Evolutionary conservation across 2,797 vertebrate genomes (phyloP), one percentile per base, ranked within the genome.

Genomic region (Danio jaintianensis): DNA sequence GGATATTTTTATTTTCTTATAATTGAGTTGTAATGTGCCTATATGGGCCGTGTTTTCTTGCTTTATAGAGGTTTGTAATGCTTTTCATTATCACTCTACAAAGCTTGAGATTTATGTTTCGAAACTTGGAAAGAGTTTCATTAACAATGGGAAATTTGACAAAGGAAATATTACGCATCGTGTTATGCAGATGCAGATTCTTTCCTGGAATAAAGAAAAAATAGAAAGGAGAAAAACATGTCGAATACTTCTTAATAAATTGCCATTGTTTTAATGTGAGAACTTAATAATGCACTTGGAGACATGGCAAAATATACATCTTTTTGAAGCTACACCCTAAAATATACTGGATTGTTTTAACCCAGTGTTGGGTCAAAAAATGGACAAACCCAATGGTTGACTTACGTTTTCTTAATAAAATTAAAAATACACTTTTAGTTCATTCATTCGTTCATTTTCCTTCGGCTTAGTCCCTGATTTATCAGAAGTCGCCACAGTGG

Each of bases 1-100:
- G 83, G 83, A 79, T 89, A 88, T 89, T 89, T 89, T 86, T 88
- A 86, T 89, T 82, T 84, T 63, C 79, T 78, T 75, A 76, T 84
- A 88, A 90, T 88, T 83, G 82, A 87, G 75, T 80, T 73, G 82
- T 85, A 82, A 84, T 77, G 73, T 58, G 78, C 59, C 82, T 86
- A 78, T 81, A 76, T 75, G 73, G 58, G 67, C 79, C 68, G 62
- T 69, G 64, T 75, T 79, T 75, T 56, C 74, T 66, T 62, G 59
- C 72, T 83, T 84, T 73, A 79, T 82, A 71, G 50, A 77, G 75
- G 62, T n/a, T 87, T 83, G 79, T 73, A 76, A 80, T 82, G 80
- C 73, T 81, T 77, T 48, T 69, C 75, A 75, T 78, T 66, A 73
- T 75, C 68, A 79, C 55, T 78, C 59, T 77, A 79, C 77, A 84